phyloP scores from a whole-genome alignment of 2,888 invertebrate species.

The Agriopis aurantiaria region DNA sequence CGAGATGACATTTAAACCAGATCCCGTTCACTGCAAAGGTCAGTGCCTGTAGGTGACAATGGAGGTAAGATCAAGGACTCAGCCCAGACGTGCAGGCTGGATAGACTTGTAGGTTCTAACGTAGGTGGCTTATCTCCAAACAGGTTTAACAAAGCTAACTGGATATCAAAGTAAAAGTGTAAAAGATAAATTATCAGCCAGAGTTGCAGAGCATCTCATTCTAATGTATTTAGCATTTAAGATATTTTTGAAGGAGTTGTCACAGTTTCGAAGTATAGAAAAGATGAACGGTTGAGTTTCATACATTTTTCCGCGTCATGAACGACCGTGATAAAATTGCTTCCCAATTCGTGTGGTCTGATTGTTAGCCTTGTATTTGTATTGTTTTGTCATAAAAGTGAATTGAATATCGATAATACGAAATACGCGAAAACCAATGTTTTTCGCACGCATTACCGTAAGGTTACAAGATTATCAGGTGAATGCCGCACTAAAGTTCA shows the following conservation, averaged over 20 bases:
- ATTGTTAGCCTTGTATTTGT: conserved; percentile 9
- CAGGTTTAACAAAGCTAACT: conserved; percentile 35
- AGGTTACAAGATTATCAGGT: conserved; percentile 51
- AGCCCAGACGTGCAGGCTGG: conserved; percentile 36
- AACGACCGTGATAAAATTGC: conserved; percentile 4
- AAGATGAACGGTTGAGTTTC: too few species aligned
- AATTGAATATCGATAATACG: not conserved
- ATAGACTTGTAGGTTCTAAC: conserved; percentile 10
- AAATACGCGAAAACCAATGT: conserved; percentile 3
- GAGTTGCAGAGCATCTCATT: not conserved
- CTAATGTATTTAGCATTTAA: too few species aligned
- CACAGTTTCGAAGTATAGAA: too few species aligned
- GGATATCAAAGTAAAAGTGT: conserved; percentile 23
- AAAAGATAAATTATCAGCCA: not conserved
- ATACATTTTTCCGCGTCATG: too few species aligned
- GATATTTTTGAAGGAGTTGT: too few species aligned
- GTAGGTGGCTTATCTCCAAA: conserved; percentile 31
- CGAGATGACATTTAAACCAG: conserved; percentile 62
- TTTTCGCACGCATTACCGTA: conserved; percentile 12
- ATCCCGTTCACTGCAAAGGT: conserved; percentile 64
- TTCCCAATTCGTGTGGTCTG: not conserved
- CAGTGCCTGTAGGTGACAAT: conserved; percentile 55
- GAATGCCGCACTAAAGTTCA: conserved; percentile 55
- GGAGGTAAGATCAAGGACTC: conserved; percentile 66
- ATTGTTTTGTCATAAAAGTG: conserved; percentile 10